Base-by-base conservation (phyloP, 2,888 invertebrate species). In the Meliscaeva auricollis region DNA sequence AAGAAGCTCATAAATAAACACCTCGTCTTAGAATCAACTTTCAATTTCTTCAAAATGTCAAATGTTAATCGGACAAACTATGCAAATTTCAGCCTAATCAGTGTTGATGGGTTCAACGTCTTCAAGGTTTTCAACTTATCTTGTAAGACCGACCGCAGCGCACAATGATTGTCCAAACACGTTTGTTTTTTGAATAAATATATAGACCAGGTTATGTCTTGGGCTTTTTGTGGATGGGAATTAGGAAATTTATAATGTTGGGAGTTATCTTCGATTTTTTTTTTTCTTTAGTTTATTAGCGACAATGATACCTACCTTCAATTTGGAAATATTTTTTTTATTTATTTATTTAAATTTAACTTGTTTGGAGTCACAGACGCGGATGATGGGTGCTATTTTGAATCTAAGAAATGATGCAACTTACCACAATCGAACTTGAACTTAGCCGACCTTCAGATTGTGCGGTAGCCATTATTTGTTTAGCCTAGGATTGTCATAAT, bases 71-170 rank as follows among this genome's bases (percentile, higher is more conserved):
- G 46, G 30, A 46, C 17, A 35, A 54, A 22, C 48, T 26, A 38
- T 69, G 78, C 64, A 46, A 73, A 74, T 78, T 56, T 74, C 20
- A 83, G 74, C 64, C 74, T 74, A 72, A 74, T 62, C 41, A 58
- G 73, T 44, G 73, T 58, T 32, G 80, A 73, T 62, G 73, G 76
- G 81, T 77, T 85, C 81, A 85, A 85, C 77, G 85, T 74, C 81
- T 80, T 50, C 85, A 80, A 85, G 85, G 85, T 52, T 77, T 85
- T 81, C 80, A 68, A 81, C 68, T 77, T 73, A 72, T 68, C 79
- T 70, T 66, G 64, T 75, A 68, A 79, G 44, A 52, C 66, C 38
- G 72, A 50, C 50, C 11, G 69, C 60, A 50, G 54, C 11, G 69
- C 60, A 56, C 6, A n/a, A 0, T 30, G 30, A 38, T 7, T 62